Conservation (phyloP, 2,888 invertebrate species). For the Carterocephalus palaemon region DNA sequence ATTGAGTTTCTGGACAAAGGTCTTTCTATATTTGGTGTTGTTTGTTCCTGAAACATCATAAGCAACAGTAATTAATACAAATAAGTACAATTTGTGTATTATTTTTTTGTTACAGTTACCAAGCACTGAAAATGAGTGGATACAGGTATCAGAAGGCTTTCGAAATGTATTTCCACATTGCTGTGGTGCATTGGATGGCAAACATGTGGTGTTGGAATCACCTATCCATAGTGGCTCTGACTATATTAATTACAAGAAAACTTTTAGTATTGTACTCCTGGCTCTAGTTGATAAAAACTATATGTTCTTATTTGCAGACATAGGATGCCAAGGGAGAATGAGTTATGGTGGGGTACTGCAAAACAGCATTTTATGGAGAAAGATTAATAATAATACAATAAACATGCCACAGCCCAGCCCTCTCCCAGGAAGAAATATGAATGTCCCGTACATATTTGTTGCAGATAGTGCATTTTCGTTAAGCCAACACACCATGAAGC, state of each 20-base stretch:
- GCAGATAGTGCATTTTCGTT: no score
- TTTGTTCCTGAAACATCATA: no score
- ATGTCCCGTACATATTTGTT: no score
- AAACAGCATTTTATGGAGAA: not conserved
- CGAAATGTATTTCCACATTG: constrained; percentile 29
- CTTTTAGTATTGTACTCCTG: constrained; percentile 38
- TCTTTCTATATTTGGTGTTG: no score
- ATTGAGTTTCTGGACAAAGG: no score
- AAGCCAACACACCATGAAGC: no score
- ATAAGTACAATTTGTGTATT: not conserved
- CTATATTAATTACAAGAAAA: constrained; percentile 42
- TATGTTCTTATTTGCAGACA: constrained; percentile 35
- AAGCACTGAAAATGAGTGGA: constrained; percentile 13
- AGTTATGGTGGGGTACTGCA: constrained; percentile 24
- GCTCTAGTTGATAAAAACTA: constrained; percentile 40
- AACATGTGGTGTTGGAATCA: constrained; percentile 35
- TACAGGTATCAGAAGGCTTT: constrained; percentile 21
- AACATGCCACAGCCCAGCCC: not conserved
- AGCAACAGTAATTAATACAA: not conserved
- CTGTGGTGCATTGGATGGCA: constrained; percentile 40
- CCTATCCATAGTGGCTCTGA: constrained; percentile 37
- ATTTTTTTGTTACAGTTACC: not conserved
- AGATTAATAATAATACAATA: not conserved
- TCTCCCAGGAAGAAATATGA: not conserved
- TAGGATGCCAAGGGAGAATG: constrained; percentile 37